A percentile compares a stretch with the other conserved stretches of the same genome.
These are phyloP conservation scores for Catamblyrhynchus diadema DNA, from an alignment of 2,797 vertebrate genomes.

Conservation along the genomic window DNA sequence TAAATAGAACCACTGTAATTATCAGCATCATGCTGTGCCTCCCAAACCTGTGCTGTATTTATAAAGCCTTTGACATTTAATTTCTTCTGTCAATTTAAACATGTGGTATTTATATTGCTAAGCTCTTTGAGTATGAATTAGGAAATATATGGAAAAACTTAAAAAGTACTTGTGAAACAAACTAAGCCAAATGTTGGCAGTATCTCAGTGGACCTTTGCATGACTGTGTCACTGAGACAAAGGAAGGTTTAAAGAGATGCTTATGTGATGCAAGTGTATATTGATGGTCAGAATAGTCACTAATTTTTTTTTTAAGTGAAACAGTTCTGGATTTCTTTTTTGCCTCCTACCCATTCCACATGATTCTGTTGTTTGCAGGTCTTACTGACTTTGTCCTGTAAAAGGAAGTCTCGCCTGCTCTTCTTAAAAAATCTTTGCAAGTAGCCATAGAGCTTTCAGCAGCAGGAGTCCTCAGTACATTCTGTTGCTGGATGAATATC, in stretches of 20 bases:
- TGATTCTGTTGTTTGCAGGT: background rate
- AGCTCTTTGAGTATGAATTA: background rate
- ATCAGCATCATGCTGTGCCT: background rate
- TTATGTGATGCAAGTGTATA: background rate
- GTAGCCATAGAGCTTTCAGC: background rate
- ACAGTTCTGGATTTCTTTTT: background rate
- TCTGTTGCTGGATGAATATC: background rate
- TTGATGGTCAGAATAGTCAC: background rate
- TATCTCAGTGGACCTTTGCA: background rate
- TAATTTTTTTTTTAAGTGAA: background rate
- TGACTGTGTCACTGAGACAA: background rate
- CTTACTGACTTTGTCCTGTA: background rate
- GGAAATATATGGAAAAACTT: background rate
- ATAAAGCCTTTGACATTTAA: background rate
- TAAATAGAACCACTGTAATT: background rate
- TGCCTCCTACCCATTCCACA: background rate
- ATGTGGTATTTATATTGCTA: background rate
- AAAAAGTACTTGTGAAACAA: background rate
- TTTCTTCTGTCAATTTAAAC: background rate
- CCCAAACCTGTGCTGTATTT: background rate
- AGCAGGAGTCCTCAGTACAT: fast-evolving
- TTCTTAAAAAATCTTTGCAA: background rate
- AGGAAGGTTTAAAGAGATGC: background rate
- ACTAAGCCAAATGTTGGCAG: background rate
- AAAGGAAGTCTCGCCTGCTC: background rate